Percentiles rank a stretch among this genome's conserved stretches.
These are phyloP conservation scores for Valencia hispanica DNA, from an alignment of 2,797 vertebrate genomes.

Conservation along the genomic window DNA sequence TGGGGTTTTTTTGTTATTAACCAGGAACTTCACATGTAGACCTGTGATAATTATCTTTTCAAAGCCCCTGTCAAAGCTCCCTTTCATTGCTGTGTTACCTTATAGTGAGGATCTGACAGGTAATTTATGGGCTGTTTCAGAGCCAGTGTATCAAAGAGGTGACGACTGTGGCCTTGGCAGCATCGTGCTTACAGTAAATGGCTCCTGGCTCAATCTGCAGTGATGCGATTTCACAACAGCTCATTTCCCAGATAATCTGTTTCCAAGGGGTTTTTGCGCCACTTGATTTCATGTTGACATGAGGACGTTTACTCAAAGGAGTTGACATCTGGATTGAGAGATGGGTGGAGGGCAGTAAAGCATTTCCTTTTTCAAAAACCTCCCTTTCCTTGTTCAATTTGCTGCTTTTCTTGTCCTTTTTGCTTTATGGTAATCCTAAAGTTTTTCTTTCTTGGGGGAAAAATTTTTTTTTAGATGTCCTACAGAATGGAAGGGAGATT, in stretches of 20 bases:
- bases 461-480: constrained; percentile 7
- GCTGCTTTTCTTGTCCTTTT: constrained; percentile 1
- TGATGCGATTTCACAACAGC: constrained; percentile 19
- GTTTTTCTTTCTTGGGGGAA: not conserved
- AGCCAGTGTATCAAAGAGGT: constrained; percentile 47
- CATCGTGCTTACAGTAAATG: constrained; percentile 70
- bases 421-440: not conserved
- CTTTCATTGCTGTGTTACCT: not conserved
- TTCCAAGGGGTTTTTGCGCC: constrained; percentile 48
- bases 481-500: constrained; percentile 19
- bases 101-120: not conserved
- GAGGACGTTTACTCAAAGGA: constrained; percentile 68
- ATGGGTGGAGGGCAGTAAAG: constrained; percentile 67
- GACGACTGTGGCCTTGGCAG: constrained; percentile 44
- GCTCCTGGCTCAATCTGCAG: constrained; percentile 23
- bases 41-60: not conserved
- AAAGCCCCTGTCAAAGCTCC: not conserved
- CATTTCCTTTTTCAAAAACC: constrained; percentile 65
- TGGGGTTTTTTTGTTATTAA: too few species aligned
- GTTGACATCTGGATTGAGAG: constrained; percentile 69
- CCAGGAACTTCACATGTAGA: too few species aligned
- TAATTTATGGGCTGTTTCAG: constrained; percentile 38
- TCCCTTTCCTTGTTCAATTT: constrained; percentile 26
- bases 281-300: constrained; percentile 57
- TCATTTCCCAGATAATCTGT: constrained; percentile 61